A percentile compares a stretch with the other conserved stretches of the same genome.
Evolutionary conservation across 2,888 invertebrate species (phyloP).

Genomic region (Ellobium chinense): DNA sequence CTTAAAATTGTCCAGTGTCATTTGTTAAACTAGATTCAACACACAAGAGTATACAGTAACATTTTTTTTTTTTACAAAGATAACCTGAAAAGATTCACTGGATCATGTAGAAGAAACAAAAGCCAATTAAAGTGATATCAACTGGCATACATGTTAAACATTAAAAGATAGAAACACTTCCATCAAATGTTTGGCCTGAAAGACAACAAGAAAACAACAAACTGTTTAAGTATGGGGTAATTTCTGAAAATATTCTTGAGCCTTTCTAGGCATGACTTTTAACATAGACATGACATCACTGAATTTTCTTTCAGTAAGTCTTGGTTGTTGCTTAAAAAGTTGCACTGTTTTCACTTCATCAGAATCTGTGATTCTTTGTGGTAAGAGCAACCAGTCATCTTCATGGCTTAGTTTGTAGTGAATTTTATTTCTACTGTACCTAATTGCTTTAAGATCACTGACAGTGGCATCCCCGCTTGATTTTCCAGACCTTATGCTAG

Average conservation of each 20-base stretch:
- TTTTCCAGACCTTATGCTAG: background rate
- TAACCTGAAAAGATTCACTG: no score
- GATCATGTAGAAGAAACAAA: no score
- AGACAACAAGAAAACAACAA: no score
- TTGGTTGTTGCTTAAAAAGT: background rate
- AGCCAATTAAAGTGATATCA: no score
- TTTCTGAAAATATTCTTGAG: background rate
- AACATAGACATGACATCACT: slow-evolving; percentile 1
- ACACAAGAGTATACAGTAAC: no score
- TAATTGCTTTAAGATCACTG: background rate
- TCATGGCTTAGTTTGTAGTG: slow-evolving; percentile 3
- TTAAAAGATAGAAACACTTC: no score
- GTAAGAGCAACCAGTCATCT: background rate
- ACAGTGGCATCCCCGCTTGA: background rate
- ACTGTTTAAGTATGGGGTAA: background rate
- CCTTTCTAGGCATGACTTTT: background rate
- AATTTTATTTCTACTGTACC: background rate
- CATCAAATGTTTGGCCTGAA: no score
- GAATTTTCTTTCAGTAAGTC: background rate
- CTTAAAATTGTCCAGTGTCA: no score
- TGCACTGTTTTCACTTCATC: background rate
- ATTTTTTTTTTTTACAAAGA: no score
- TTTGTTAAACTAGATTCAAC: no score
- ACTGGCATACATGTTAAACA: no score
- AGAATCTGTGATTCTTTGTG: background rate